Percentiles rank a stretch among this genome's conserved stretches.
phyloP scores from a whole-genome alignment of 2,113 vertebrate genomes.

The Synodontis membranacea region DNA sequence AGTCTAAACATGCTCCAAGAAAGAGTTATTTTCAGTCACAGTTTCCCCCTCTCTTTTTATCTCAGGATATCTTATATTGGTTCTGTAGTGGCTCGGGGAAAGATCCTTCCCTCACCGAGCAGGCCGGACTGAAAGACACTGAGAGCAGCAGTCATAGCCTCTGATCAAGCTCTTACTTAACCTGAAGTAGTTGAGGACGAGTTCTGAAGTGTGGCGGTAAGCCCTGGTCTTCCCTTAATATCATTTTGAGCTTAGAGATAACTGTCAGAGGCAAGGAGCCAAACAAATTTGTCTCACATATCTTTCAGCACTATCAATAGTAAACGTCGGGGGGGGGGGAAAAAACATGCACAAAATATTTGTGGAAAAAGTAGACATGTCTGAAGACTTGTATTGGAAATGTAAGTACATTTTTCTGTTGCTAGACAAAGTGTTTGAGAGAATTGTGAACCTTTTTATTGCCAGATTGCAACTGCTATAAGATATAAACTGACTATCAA shows the following conservation, averaged over 20 bases:
- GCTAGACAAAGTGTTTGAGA: constrained; percentile 75
- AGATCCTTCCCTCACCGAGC: constrained; percentile 9
- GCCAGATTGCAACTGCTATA: constrained; percentile 78
- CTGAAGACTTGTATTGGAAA: constrained; percentile 72
- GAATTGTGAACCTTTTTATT: constrained; percentile 78
- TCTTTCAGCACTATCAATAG: constrained; percentile 65
- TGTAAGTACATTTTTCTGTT: constrained; percentile 70
- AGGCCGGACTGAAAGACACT: constrained; percentile 15
- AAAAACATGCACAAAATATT: constrained; percentile 65
- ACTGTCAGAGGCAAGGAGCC: constrained; percentile 65
- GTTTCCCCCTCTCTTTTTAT: constrained; percentile 25
- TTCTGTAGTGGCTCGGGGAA: constrained; percentile 6
- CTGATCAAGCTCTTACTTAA: constrained; percentile 14
- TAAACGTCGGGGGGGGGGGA: constrained; percentile 57
- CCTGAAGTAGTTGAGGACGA: constrained; percentile 17
- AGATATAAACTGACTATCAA: constrained; percentile 74
- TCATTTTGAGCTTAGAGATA: constrained; percentile 67
- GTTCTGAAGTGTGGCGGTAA: constrained; percentile 54
- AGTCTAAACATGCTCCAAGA: constrained; percentile 7
- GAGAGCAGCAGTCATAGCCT: constrained; percentile 18
- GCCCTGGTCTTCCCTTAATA: constrained; percentile 69
- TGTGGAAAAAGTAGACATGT: constrained; percentile 72
- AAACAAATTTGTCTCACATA: constrained; percentile 61
- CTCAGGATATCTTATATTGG: constrained; percentile 39
- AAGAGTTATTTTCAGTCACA: constrained; percentile 18